Evolutionary conservation across 92 coral and sea anemone species (phyloP).

Genomic region (Epizoanthus fatuus): DNA sequence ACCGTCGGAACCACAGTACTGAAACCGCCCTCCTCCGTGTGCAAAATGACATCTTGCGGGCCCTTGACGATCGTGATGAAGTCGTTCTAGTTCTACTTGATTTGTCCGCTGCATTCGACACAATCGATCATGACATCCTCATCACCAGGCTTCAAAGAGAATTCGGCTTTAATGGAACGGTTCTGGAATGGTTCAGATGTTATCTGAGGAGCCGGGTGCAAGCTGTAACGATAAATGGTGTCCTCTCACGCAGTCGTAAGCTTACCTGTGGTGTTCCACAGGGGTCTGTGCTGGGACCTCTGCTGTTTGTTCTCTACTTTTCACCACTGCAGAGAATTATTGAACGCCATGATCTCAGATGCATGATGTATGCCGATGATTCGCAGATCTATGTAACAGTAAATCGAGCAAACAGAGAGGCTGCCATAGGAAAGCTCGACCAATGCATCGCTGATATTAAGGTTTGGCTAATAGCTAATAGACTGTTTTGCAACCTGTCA

Average conservation of each 20-base stretch:
- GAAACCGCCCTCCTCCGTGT: neutral
- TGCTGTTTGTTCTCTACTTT: slow-evolving; percentile 5
- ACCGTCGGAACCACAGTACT: neutral
- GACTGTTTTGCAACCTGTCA: neutral
- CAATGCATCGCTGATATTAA: slow-evolving; percentile 37
- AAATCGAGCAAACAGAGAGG: slow-evolving; percentile 1
- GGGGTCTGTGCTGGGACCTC: neutral
- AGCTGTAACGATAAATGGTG: neutral
- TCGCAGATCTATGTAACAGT: slow-evolving; percentile 1
- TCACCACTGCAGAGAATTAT: slow-evolving; percentile 1
- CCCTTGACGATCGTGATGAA: neutral
- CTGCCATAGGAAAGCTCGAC: slow-evolving; percentile 18
- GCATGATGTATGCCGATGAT: neutral
- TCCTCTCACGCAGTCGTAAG: neutral
- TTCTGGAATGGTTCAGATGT: neutral
- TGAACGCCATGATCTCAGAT: neutral
- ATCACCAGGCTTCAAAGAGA: neutral
- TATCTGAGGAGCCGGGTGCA: neutral
- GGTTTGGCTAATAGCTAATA: slow-evolving; percentile 16
- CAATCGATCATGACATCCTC: neutral
- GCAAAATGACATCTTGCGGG: neutral
- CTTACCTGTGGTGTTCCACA: neutral
- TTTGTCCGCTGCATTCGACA: neutral
- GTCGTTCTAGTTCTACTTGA: neutral
- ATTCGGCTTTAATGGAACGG: neutral